phyloP scores from a whole-genome alignment of 2,113 vertebrate genomes.

The Atherinomorus stipes region DNA sequence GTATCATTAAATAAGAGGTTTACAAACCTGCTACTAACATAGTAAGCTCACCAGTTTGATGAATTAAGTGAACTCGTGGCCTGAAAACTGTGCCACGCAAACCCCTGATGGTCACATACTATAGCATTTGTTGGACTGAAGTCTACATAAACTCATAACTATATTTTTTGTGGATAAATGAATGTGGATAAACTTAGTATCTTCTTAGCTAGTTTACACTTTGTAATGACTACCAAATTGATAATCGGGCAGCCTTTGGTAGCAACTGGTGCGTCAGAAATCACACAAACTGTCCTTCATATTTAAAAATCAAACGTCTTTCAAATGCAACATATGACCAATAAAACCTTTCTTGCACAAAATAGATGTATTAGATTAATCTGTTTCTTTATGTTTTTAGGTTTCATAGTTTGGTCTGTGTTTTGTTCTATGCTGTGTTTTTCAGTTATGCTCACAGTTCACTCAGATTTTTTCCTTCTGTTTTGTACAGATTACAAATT shows the following conservation, averaged over 20 bases:
- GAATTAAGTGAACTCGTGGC: slow-evolving; percentile 33
- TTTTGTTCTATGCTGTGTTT: too few species aligned
- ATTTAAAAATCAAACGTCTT: too few species aligned
- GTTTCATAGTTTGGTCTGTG: too few species aligned
- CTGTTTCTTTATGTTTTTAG: too few species aligned
- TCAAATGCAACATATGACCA: too few species aligned
- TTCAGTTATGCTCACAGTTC: too few species aligned
- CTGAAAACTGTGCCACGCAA: too few species aligned
- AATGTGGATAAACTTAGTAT: slow-evolving; percentile 17
- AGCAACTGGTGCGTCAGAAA: background rate
- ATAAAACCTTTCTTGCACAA: too few species aligned
- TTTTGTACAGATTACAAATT: background rate
- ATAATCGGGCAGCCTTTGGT: background rate
- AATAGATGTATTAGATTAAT: too few species aligned
- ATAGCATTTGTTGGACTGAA: slow-evolving; percentile 71
- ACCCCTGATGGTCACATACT: too few species aligned
- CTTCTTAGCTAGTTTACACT: background rate
- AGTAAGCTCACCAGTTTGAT: slow-evolving; percentile 38
- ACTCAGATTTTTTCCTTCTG: too few species aligned
- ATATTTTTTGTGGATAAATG: too few species aligned
- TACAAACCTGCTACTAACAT: slow-evolving; percentile 48
- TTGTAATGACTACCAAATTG: background rate
- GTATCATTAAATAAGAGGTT: slow-evolving; percentile 51
- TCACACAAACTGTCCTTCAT: background rate
- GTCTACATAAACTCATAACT: slow-evolving; percentile 62